Evolutionary conservation across 2,888 invertebrate genomes (phyloP).

Genomic region (Caenorhabditis sp.): DNA sequence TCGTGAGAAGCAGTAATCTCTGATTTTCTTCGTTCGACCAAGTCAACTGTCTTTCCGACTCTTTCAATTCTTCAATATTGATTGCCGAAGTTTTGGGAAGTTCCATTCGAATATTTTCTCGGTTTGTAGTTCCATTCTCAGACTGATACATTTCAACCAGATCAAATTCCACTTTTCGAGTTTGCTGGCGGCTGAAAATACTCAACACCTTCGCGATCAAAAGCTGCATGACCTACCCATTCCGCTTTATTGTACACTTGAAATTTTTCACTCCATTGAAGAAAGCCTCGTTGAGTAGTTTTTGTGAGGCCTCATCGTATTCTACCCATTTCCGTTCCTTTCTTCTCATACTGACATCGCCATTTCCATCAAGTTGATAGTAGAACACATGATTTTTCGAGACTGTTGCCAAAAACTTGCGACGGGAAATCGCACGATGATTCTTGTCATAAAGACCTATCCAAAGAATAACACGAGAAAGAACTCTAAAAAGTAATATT

Average conservation of each 20-base stretch:
- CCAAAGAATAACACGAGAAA: constrained; percentile 55
- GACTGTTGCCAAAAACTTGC: constrained; percentile 10
- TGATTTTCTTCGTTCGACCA: constrained; percentile 20
- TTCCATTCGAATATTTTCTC: constrained; percentile 18
- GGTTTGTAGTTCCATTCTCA: not conserved
- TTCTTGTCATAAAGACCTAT: constrained; percentile 58
- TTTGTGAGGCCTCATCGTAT: constrained; percentile 21
- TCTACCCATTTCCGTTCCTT: constrained; percentile 37
- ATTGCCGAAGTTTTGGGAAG: constrained; percentile 12
- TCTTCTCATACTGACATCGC: constrained; percentile 12
- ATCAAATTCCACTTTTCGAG: constrained; percentile 24
- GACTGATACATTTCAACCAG: constrained; percentile 32
- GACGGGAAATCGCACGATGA: not conserved
- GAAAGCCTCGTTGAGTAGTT: constrained; percentile 38
- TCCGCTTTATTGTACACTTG: not conserved
- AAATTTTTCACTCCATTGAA: constrained; percentile 21
- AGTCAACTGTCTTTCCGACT: constrained; percentile 12
- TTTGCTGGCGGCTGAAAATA: constrained; percentile 21
- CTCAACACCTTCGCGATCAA: too few species aligned
- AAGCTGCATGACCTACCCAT: not conserved
- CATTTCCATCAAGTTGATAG: constrained; percentile 11
- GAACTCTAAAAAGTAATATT: constrained; percentile 21
- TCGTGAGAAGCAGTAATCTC: constrained; percentile 11
- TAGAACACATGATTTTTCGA: constrained; percentile 15
- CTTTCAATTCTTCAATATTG: constrained; percentile 14